These are phyloP conservation scores for Circaetus cinerascens DNA, from an alignment of 2,113 vertebrate species.

Conservation along the genomic window DNA sequence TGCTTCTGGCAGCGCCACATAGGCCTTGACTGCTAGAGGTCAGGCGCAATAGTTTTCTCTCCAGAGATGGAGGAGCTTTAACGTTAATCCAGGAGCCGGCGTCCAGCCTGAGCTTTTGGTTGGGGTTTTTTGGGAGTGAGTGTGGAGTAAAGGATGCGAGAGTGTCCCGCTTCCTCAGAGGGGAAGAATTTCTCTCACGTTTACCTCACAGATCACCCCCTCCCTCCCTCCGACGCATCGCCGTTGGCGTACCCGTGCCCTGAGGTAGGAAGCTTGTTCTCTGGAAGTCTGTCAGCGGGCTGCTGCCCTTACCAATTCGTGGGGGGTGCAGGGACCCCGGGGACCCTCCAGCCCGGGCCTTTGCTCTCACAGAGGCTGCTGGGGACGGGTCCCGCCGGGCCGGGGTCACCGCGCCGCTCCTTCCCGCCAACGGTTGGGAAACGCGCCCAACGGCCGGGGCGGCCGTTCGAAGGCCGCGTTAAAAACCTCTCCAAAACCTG, in stretches of 20 bases:
- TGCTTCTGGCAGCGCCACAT: rapidly evolving
- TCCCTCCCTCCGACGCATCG: rapidly evolving
- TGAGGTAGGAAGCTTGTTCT: neutral
- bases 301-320: rapidly evolving
- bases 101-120: too few relatives aligned
- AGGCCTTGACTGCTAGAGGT: neutral
- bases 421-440: neutral
- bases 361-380: neutral
- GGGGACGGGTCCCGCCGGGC: neutral
- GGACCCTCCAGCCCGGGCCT: too few relatives aligned
- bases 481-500: neutral
- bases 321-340: neutral
- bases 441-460: neutral
- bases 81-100: neutral
- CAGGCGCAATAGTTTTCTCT: neutral
- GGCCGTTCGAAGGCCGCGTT: too few relatives aligned
- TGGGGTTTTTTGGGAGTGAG: too few relatives aligned
- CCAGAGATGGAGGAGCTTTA: neutral
- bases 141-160: neutral
- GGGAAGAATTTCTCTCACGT: neutral
- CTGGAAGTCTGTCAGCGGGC: neutral
- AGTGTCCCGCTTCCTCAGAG: neutral
- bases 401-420: too few relatives aligned
- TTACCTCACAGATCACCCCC: rapidly evolving
- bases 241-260: rapidly evolving